These are phyloP conservation scores for Petromus typicus DNA, from an alignment of 2,113 vertebrate genomes.

Conservation along the genomic window DNA sequence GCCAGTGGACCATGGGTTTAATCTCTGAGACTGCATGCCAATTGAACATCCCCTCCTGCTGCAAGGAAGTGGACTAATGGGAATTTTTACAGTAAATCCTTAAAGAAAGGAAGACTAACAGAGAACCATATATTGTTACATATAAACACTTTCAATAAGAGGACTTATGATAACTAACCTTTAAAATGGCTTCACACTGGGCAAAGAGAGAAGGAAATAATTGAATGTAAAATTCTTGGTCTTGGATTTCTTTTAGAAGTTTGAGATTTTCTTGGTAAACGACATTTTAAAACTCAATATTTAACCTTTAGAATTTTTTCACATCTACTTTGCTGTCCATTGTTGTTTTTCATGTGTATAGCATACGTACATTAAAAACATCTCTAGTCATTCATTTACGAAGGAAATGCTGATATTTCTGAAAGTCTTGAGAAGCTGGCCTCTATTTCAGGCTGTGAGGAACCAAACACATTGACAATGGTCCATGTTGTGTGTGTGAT, in stretches of 20 bases:
- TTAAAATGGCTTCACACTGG: neutral
- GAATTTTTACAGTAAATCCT: neutral
- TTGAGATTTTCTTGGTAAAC: neutral
- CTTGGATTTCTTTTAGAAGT: neutral
- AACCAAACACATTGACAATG: neutral
- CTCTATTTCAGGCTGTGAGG: neutral
- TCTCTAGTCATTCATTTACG: neutral
- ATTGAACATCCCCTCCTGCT: neutral
- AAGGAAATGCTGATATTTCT: neutral
- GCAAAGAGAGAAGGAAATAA: neutral
- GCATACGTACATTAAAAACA: neutral
- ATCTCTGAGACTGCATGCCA: neutral
- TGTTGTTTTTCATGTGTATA: neutral
- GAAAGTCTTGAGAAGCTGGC: neutral
- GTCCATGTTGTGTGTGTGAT: neutral
- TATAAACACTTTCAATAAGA: neutral
- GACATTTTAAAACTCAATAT: neutral
- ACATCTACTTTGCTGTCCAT: neutral
- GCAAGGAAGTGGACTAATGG: neutral
- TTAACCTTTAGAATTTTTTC: neutral
- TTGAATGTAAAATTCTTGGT: neutral
- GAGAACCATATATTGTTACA: neutral
- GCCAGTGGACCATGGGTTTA: neutral
- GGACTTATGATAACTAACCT: neutral
- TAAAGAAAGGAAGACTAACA: neutral